Base-by-base conservation (phyloP, 2,113 vertebrate species). In the Colaptes auratus region DNA sequence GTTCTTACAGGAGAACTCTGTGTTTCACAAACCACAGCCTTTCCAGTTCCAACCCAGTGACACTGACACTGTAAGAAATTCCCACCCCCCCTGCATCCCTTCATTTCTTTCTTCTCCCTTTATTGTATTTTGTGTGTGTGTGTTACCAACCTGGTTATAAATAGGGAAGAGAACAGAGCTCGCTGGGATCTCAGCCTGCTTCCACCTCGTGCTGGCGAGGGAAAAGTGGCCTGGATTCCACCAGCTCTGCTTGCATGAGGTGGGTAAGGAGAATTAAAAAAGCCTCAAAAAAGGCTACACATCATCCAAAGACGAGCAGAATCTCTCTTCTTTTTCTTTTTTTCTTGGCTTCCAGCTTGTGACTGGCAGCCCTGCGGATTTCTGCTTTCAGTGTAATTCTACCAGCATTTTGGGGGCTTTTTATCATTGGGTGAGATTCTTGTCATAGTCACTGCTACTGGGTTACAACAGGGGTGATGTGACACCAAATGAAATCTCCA, bases 41-140 rank as follows among this genome's bases (percentile, higher is more conserved):
- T 99, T 99, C 97, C 99, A 99, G 97, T 99, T 99, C 97, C 99
- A 99, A 93, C 99, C 99, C 3, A 98, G 99, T 16, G 99, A 99
- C 95, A 99, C 98, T 16, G 99, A 99, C 97, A 98, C 96, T 86
- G 99, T 99, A 97, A 98, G 99, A 75, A 61, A 88, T 19, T 17
- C 46, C 18, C 48, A 15, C 48, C 50, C 61, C 79, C 33, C 19
- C 31, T 15, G 27, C 12, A 25, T 64, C 46, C 86, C 27, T 53
- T 66, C 10, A 7, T 67, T 88, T 74, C 2, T 17, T 95, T 77
- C n/a, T 6, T 21, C 56, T 64, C 36, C 17, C 79, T 96, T 20
- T 87, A 0, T 78, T 90, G 39, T 55, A 24, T 52, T 24, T 6
- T 21, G 48, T 64, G 35, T 23, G 0, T 77, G 89, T 55, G 82